Evolutionary conservation across 2,888 invertebrate genomes (phyloP).

Genomic region (Helleia helle): DNA sequence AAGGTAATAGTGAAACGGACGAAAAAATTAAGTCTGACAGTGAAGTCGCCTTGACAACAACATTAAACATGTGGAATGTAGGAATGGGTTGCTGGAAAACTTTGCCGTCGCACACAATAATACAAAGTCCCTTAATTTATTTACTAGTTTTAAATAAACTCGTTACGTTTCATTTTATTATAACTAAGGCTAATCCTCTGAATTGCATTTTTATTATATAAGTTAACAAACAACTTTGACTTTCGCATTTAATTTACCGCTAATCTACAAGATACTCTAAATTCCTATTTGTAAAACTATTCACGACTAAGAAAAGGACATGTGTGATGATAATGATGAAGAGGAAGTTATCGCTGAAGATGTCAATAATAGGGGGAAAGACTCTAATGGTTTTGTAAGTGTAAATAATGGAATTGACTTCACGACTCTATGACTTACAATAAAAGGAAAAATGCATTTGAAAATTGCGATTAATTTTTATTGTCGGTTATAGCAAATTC

Average conservation of each 20-base stretch:
- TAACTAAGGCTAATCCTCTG: constrained; percentile 65
- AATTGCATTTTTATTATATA: constrained; percentile 69
- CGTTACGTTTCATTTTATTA: constrained; percentile 48
- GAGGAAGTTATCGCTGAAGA: constrained; percentile 27
- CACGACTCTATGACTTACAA: neutral
- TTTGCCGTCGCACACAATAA: constrained; percentile 35
- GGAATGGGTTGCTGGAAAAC: constrained; percentile 23
- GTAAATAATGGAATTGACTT: neutral
- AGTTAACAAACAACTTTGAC: constrained; percentile 71
- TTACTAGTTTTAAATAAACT: constrained; percentile 50
- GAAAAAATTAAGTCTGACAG: constrained; percentile 22
- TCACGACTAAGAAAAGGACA: constrained; percentile 49
- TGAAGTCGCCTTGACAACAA: neutral
- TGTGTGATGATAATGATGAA: constrained; percentile 27
- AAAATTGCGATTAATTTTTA: constrained; percentile 32
- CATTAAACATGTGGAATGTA: neutral
- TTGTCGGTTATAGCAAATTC: constrained; percentile 47
- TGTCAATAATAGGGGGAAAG: constrained; percentile 20
- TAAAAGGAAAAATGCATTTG: constrained; percentile 3
- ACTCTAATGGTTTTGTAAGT: constrained; percentile 18
- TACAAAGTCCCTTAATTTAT: constrained; percentile 33
- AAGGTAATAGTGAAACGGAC: constrained; percentile 35
- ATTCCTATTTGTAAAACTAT: constrained; percentile 49
- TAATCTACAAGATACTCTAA: constrained; percentile 59
- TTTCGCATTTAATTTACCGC: constrained; percentile 37